Evolutionary conservation across 2,797 vertebrate genomes (phyloP).

Genomic region (Gymnocypris eckloni): DNA sequence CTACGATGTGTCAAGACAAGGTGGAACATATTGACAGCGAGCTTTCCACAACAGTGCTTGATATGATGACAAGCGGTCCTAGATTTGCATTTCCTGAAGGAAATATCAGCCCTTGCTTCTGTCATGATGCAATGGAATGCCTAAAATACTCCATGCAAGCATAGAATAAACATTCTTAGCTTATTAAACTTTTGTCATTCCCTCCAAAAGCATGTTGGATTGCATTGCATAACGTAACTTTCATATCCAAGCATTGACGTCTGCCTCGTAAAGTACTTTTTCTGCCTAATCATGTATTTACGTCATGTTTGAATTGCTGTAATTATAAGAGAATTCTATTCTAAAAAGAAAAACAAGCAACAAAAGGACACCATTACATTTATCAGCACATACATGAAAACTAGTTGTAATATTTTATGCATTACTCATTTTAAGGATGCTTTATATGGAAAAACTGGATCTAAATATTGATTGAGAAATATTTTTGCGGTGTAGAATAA

Average conservation of each 20-base stretch:
- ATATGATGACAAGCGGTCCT: conserved; percentile 25
- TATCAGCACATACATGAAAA: background rate
- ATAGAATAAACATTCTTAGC: background rate
- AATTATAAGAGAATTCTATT: background rate
- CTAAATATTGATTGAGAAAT: background rate
- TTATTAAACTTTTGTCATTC: background rate
- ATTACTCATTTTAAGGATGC: background rate
- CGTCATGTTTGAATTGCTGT: background rate
- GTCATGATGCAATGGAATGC: background rate
- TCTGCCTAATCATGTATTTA: background rate
- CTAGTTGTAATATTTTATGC: background rate
- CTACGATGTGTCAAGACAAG: conserved; percentile 11
- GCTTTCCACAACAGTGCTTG: conserved; percentile 10
- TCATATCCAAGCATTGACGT: background rate
- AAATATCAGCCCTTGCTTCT: background rate
- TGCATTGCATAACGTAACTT: background rate
- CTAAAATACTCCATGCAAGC: background rate
- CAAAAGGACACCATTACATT: background rate
- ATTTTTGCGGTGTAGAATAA: background rate
- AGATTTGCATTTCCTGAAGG: conserved; percentile 19
- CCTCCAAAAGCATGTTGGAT: background rate
- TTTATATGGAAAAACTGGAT: background rate
- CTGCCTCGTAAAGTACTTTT: background rate
- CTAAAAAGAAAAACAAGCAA: background rate
- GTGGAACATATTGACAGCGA: conserved; percentile 3